Evolutionary conservation across 2,113 vertebrate species (phyloP).

Genomic region (Rhinoderma darwinii): DNA sequence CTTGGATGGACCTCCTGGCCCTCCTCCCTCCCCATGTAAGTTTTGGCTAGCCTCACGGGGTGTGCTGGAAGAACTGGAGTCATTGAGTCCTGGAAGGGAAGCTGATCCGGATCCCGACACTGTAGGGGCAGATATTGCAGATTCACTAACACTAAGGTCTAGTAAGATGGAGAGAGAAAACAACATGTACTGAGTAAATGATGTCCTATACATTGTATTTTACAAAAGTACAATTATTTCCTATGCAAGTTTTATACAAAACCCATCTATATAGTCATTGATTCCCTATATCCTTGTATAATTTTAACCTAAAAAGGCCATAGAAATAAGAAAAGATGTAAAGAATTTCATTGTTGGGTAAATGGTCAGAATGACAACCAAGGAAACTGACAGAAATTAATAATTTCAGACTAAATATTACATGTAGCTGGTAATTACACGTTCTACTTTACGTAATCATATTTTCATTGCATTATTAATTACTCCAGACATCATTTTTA

Average conservation of each 20-base stretch:
- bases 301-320: neutral
- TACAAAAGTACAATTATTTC: neutral
- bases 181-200: neutral
- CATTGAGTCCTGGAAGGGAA: constrained; percentile 75
- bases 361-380: neutral
- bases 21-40: constrained; percentile 75
- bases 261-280: no score
- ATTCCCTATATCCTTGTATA: neutral
- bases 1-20: constrained; percentile 68
- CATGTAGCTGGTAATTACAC: neutral
- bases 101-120: constrained; percentile 82
- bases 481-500: no score
- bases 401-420: neutral
- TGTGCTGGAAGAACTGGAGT: constrained; percentile 71
- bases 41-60: constrained; percentile 68
- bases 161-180: neutral
- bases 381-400: neutral
- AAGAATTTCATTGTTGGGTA: neutral
- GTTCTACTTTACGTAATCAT: neutral
- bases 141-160: constrained; percentile 84
- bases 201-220: neutral
- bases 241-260: neutral
- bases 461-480: neutral
- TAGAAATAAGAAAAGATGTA: neutral
- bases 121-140: constrained; percentile 77